A percentile compares a stretch with the other conserved stretches of the same genome.
phyloP scores from a whole-genome alignment of 2,888 invertebrate species.

The Leptinotarsa peninsularis region DNA sequence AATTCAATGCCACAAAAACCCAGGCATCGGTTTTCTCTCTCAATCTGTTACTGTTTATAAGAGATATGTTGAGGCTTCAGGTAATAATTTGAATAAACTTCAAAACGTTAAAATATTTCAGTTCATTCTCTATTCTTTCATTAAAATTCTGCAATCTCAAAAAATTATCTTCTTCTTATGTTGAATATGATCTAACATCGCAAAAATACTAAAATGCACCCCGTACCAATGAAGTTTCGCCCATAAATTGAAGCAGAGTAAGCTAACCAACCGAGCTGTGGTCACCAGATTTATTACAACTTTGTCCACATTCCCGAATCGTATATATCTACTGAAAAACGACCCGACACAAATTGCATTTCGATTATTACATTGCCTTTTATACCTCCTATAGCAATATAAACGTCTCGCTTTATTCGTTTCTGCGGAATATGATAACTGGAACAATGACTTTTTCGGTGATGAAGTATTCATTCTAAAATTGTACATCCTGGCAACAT shows the following conservation, averaged over 20 bases:
- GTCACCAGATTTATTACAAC: constrained; percentile 63
- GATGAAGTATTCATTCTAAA: background rate
- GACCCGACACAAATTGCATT: constrained; percentile 45
- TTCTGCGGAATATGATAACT: constrained; percentile 13
- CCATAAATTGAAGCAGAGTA: constrained; percentile 9
- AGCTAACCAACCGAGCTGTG: constrained; percentile 52
- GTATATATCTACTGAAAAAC: constrained; percentile 51
- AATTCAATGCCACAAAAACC: too few species aligned
- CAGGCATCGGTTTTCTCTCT: too few species aligned
- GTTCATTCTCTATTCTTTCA: too few species aligned
- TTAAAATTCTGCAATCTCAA: too few species aligned
- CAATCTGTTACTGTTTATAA: too few species aligned
- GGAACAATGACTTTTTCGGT: constrained; percentile 1
- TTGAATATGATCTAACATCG: background rate
- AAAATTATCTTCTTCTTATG: too few species aligned
- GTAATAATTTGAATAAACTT: too few species aligned
- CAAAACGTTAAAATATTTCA: too few species aligned
- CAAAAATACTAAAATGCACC: background rate
- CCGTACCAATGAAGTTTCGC: background rate
- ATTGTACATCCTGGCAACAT: background rate
- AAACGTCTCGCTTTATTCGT: constrained; percentile 16
- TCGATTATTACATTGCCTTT: constrained; percentile 46
- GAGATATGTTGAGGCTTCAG: too few species aligned
- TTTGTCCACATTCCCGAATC: constrained; percentile 55
- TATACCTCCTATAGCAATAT: constrained; percentile 32